A percentile compares a stretch with the other conserved stretches of the same genome.
Evolutionary conservation across 2,888 invertebrate genomes (phyloP).

Genomic region (Morinoia aosen): DNA sequence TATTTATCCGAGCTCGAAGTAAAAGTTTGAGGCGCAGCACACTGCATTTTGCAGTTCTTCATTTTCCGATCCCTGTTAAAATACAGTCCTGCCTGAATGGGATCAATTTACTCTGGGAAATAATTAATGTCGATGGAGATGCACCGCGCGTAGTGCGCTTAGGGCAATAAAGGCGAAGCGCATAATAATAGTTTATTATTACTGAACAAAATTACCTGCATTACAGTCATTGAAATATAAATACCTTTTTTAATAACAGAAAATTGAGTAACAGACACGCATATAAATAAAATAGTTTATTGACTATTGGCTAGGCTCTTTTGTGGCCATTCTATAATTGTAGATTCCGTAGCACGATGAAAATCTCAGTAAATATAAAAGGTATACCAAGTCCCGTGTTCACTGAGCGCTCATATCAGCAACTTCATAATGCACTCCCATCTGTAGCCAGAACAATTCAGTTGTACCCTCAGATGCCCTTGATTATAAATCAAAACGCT

Average conservation of each 20-base stretch:
- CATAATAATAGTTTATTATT: background rate
- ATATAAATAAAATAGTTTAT: background rate
- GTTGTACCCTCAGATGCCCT: too few species aligned
- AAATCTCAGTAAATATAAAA: background rate
- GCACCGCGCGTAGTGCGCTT: background rate
- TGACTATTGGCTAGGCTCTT: background rate
- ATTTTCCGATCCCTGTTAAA: background rate
- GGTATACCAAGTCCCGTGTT: background rate
- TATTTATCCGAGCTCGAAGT: too few species aligned
- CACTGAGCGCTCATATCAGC: too few species aligned
- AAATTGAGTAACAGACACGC: background rate
- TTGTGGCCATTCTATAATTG: background rate
- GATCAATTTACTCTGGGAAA: background rate
- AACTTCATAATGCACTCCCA: too few species aligned
- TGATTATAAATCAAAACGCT: too few species aligned
- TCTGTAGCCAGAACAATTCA: too few species aligned
- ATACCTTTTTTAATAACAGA: background rate
- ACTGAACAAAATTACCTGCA: background rate
- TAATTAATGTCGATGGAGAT: background rate
- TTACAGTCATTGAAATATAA: background rate
- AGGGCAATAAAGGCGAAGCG: background rate
- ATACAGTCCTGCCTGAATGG: background rate
- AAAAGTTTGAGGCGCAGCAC: too few species aligned
- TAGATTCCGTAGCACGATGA: background rate
- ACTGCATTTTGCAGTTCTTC: background rate